A percentile compares a stretch with the other conserved stretches of the same genome.
Evolutionary conservation across 2,797 vertebrate species (phyloP).

Genomic region (Rhincodon typus): DNA sequence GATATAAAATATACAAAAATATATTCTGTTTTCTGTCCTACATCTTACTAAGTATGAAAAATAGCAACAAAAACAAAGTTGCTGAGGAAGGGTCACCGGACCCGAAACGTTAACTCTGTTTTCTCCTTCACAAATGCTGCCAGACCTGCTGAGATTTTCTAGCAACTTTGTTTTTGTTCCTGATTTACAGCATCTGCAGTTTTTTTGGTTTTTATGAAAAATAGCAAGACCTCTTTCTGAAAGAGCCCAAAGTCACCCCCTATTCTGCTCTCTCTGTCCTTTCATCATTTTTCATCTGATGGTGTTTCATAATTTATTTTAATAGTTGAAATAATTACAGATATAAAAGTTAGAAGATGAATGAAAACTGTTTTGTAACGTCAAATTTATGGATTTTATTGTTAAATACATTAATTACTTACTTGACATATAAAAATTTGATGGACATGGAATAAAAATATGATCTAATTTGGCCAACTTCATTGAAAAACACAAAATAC

Average conservation of each 20-base stretch:
- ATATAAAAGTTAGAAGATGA: background rate
- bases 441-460: background rate
- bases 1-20: background rate
- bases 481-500: background rate
- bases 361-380: background rate
- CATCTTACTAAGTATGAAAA: slow-evolving; percentile 4
- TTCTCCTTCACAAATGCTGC: no score
- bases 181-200: no score
- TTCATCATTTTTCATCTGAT: background rate
- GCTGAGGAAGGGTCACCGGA: no score
- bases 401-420: background rate
- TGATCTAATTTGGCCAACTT: background rate
- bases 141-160: no score
- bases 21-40: background rate
- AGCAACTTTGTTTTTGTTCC: no score
- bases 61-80: background rate
- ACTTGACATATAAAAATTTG: background rate
- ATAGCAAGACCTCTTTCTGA: background rate
- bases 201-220: background rate
- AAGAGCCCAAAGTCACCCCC: background rate
- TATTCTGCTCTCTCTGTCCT: background rate
- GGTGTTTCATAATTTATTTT: background rate
- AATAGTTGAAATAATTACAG: background rate
- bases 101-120: no score
- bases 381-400: background rate